Evolutionary conservation across 2,888 invertebrate genomes (phyloP).

Genomic region (Machimus rusticus): DNA sequence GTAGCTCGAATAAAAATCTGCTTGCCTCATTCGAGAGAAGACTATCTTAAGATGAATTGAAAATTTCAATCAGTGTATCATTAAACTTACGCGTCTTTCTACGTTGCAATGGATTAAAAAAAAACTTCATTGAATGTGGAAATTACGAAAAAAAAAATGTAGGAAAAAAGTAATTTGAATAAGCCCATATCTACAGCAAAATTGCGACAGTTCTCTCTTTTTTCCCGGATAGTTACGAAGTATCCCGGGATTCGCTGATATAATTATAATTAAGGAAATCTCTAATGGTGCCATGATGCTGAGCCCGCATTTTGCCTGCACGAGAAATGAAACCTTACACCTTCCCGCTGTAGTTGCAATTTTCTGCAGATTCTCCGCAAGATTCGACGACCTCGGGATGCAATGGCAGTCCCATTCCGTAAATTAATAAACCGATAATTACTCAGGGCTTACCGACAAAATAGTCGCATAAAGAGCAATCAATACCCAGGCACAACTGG

Average conservation of each 20-base stretch:
- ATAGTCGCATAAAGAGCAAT: neutral
- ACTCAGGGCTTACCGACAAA: neutral
- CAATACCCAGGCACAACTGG: neutral
- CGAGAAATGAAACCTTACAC: neutral
- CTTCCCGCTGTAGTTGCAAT: neutral
- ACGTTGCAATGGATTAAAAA: neutral
- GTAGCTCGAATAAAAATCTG: no score
- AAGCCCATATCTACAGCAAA: neutral
- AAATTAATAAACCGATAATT: constrained; percentile 30
- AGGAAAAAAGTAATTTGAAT: neutral
- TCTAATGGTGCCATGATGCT: neutral
- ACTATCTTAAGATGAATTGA: no score
- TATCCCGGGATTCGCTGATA: neutral
- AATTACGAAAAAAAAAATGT: neutral
- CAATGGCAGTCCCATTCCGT: neutral
- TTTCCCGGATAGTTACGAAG: neutral
- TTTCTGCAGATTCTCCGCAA: neutral
- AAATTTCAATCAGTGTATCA: neutral
- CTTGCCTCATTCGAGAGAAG: no score
- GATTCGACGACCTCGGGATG: neutral
- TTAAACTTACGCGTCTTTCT: neutral
- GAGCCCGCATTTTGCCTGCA: neutral
- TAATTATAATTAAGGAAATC: neutral
- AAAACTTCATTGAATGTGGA: neutral
- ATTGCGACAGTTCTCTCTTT: neutral